phyloP scores from a whole-genome alignment of 35 echinoderm and acorn worm species.

The Diadema setosum region DNA sequence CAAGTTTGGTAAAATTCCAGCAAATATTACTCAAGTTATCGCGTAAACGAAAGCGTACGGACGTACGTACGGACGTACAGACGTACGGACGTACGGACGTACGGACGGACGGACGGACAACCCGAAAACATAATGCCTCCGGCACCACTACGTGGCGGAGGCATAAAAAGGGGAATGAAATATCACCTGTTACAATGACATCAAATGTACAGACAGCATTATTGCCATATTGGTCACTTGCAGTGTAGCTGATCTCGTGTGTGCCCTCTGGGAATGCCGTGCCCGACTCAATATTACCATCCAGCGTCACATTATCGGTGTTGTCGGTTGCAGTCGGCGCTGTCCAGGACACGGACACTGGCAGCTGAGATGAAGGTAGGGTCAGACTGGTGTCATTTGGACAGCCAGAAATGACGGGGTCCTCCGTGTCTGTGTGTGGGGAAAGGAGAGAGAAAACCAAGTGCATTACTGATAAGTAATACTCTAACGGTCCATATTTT shows the following conservation, averaged over 20 bases:
- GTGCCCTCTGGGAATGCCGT: not conserved
- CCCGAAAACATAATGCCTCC: too few relatives aligned
- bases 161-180: too few relatives aligned
- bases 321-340: not conserved
- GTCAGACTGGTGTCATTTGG: not conserved
- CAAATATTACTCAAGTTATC: too few relatives aligned
- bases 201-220: not conserved
- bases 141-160: too few relatives aligned
- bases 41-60: too few relatives aligned
- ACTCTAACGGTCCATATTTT: not conserved
- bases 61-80: not conserved
- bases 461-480: not conserved
- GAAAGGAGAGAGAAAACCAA: not conserved
- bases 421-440: not conserved
- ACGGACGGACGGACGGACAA: too few relatives aligned
- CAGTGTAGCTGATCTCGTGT: not conserved
- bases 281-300: not conserved
- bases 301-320: not conserved
- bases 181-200: too few relatives aligned
- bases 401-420: not conserved
- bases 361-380: not conserved
- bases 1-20: too few relatives aligned
- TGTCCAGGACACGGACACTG: not conserved
- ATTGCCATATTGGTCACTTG: slow-evolving; percentile 3
- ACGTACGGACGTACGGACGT: not conserved